Percentiles rank a stretch among this genome's conserved stretches.
phyloP scores from a whole-genome alignment of 2,113 vertebrate genomes.

The Paramisgurnus dabryanus region DNA sequence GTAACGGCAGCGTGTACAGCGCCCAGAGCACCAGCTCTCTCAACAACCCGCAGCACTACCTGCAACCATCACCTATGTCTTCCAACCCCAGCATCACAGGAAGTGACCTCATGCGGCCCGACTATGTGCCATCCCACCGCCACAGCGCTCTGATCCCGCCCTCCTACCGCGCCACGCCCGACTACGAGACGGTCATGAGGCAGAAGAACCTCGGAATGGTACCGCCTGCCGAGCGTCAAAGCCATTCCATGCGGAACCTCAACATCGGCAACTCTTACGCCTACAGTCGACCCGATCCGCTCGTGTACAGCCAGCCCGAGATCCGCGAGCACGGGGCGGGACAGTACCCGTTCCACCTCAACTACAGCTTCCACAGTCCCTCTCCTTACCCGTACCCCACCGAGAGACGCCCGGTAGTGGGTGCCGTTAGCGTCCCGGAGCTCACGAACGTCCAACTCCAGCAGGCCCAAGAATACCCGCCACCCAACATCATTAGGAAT shows the following conservation, averaged over 20 bases:
- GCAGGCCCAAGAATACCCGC: conserved; percentile 92
- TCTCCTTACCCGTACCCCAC: conserved; percentile 85
- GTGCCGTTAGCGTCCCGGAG: conserved; percentile 94
- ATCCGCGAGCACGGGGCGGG: conserved; percentile 86
- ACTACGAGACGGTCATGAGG: conserved; percentile 96
- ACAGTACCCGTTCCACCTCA: conserved; percentile 86
- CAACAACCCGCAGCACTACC: conserved; percentile 90
- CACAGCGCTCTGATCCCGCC: conserved; percentile 94
- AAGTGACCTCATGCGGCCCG: conserved; percentile 87
- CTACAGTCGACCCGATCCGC: conserved; percentile 90
- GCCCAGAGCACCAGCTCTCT: conserved; percentile 96
- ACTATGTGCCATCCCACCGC: conserved; percentile 89
- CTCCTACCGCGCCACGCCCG: conserved; percentile 93
- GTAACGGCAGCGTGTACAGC: conserved; percentile 96
- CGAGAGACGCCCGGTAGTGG: conserved; percentile 87
- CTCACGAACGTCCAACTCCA: conserved; percentile 93
- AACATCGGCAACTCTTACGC: conserved; percentile 91
- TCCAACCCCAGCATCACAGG: conserved; percentile 96
- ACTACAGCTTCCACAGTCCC: conserved; percentile 92
- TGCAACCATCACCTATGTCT: conserved; percentile 95
- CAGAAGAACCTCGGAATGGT: conserved; percentile 84
- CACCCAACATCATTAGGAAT: conserved; percentile 91
- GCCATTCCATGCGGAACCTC: conserved; percentile 93
- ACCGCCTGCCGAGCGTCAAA: conserved; percentile 83
- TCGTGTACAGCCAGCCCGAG: conserved; percentile 97